These are phyloP conservation scores for Drosophila sp. DNA, from an alignment of 1,140 invertebrate genomes.

Conservation along the genomic window DNA sequence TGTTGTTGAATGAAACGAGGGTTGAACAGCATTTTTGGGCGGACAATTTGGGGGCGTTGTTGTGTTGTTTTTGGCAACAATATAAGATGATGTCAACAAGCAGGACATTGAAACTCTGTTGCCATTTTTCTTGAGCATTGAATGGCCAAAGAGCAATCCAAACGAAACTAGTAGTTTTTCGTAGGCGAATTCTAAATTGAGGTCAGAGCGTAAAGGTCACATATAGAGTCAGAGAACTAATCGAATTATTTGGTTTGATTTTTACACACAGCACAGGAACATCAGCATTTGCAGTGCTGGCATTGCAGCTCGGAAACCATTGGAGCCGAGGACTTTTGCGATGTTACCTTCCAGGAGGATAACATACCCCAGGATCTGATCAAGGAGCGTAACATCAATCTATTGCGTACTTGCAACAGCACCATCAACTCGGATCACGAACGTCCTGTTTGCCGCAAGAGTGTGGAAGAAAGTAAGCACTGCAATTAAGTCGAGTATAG, in stretches of 20 bases:
- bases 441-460: slow-evolving; percentile 77
- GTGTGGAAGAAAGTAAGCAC: slow-evolving; percentile 74
- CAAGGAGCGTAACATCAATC: slow-evolving; percentile 70
- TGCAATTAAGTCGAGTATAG: background rate
- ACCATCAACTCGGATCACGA: slow-evolving; percentile 78
- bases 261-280: slow-evolving; percentile 46
- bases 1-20: slow-evolving; percentile 26
- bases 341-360: slow-evolving; percentile 74
- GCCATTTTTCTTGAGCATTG: slow-evolving; percentile 4
- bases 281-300: slow-evolving; percentile 72
- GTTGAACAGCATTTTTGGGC: slow-evolving; percentile 15
- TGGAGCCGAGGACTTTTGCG: slow-evolving; percentile 78
- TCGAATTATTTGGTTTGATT: slow-evolving; percentile 5
- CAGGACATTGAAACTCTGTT: background rate
- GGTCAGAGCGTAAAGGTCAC: slow-evolving; percentile 30
- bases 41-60: slow-evolving; percentile 1
- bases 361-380: slow-evolving; percentile 72
- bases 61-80: slow-evolving; percentile 12
- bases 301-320: slow-evolving; percentile 80
- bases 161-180: background rate
- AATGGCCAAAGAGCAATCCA: slow-evolving; percentile 7
- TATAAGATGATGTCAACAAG: slow-evolving; percentile 69
- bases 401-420: slow-evolving; percentile 74
- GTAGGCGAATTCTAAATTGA: slow-evolving; percentile 1
- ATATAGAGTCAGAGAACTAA: slow-evolving; percentile 13